Evolutionary conservation across 1,140 invertebrate genomes (phyloP), one percentile per base, ranked within the genome.

Genomic region (Halyomorpha halys): DNA sequence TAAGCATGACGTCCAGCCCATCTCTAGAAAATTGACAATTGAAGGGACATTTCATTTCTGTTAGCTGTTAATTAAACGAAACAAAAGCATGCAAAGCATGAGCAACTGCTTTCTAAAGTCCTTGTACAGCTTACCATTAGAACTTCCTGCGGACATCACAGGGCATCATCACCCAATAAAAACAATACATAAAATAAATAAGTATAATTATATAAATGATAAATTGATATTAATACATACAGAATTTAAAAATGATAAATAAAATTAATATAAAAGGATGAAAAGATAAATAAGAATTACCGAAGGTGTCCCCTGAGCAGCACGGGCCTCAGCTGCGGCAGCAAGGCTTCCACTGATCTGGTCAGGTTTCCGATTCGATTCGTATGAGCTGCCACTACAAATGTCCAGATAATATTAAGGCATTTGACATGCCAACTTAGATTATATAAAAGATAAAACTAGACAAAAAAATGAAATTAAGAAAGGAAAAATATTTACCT

Each of bases 341-440:
- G 69, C 70, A 49, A 70, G 53, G 9, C 80, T 79, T 59, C 79
- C 79, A 34, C 75, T 76, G 27, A 81, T 73, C 71, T 83, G 82
- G 69, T 83, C 79, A 44, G 82, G 79, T 67, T 86, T 82, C 62
- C 82, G 69, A 74, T 87, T 87, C 67, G 86, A 86, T 65, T 85
- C 83, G 70, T 87, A 87, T 66, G 83, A 82, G 74, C 86, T 88
- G 44, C 84, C 81, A 64, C 84, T 87, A 70, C 21, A 77, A 75
- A 25, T 23, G 18, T n/a, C n/a, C n/a, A n/a, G n/a, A n/a, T n/a
- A n/a, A n/a, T n/a, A n/a, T n/a, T n/a, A n/a, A n/a, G n/a, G n/a
- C n/a, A n/a, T n/a, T n/a, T n/a, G 21, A 53, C 27, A 30, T 64
- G 66, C 63, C 61, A 63, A 39, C 13, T 59, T 21, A 65, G 2